Percentiles rank a stretch among this genome's conserved stretches.
Conservation (phyloP, 2,797 vertebrate genomes). For the Typhlichthys subterraneus region DNA sequence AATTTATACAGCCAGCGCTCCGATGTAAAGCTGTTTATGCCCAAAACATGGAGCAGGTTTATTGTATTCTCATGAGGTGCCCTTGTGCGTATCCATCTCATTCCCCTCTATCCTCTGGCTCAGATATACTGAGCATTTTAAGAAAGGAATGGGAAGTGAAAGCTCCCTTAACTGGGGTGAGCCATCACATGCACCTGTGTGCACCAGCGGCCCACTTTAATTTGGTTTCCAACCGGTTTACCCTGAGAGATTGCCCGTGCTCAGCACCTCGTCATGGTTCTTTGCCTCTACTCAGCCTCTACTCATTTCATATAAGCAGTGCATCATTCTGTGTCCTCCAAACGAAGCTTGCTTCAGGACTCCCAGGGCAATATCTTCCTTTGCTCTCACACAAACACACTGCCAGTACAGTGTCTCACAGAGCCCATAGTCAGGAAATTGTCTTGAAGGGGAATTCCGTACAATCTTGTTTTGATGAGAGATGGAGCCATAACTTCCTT, state of each 20-base stretch:
- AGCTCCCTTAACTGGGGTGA: conserved; percentile 35
- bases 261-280: conserved; percentile 59
- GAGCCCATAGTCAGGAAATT: conserved; percentile 29
- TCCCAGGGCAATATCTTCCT: conserved; percentile 65
- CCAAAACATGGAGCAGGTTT: conserved; percentile 28
- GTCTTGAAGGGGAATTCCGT: conserved; percentile 7
- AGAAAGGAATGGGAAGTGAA: conserved; percentile 37
- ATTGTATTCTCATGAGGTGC: conserved; percentile 27
- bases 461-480: no score
- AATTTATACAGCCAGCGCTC: not conserved
- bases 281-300: conserved; percentile 71
- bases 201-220: conserved; percentile 61
- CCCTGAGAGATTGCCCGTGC: conserved; percentile 61
- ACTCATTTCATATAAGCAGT: conserved; percentile 73
- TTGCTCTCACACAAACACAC: conserved; percentile 57
- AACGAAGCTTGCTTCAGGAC: conserved; percentile 47
- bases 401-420: conserved; percentile 39
- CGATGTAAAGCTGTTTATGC: conserved; percentile 12
- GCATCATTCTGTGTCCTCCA: conserved; percentile 67
- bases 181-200: conserved; percentile 41
- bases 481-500: no score
- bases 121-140: conserved; percentile 31
- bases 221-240: conserved; percentile 74
- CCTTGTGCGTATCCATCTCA: conserved; percentile 40
- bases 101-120: conserved; percentile 18